Conservation (phyloP, 2,888 invertebrate species). For the Pyralis farinalis region DNA sequence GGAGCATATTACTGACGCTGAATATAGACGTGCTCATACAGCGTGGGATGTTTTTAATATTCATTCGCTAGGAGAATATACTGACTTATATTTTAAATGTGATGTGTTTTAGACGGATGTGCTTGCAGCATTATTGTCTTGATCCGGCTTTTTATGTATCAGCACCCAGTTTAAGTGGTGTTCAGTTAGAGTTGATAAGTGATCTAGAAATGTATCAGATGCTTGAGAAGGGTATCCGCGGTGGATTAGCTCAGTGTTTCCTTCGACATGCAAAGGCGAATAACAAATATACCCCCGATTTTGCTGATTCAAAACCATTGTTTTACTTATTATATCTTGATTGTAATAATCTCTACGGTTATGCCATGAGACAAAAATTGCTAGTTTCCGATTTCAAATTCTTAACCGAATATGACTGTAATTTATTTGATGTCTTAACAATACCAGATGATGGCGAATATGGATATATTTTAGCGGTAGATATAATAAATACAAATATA, state of each 20-base stretch:
- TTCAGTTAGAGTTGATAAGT: slow-evolving; percentile 1
- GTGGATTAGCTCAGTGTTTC: slow-evolving; percentile 4
- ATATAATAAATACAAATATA: slow-evolving; percentile 12
- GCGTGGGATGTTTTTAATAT: slow-evolving; percentile 14
- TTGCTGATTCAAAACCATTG: slow-evolving; percentile 5
- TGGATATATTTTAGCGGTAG: slow-evolving; percentile 15
- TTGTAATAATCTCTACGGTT: slow-evolving; percentile 34
- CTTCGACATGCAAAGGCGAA: slow-evolving; percentile 1
- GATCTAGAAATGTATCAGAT: slow-evolving; percentile 1
- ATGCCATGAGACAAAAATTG: slow-evolving; percentile 27
- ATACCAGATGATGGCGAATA: neutral
- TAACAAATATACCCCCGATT: slow-evolving; percentile 5
- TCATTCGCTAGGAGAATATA: slow-evolving; percentile 12
- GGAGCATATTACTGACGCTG: too few species aligned
- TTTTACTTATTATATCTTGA: slow-evolving; percentile 28
- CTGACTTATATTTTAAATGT: slow-evolving; percentile 14
- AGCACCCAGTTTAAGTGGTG: neutral
- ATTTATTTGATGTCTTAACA: slow-evolving; percentile 4
- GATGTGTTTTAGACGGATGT: slow-evolving; percentile 13
- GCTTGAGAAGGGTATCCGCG: slow-evolving; percentile 3
- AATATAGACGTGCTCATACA: slow-evolving; percentile 11
- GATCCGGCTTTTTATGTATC: slow-evolving; percentile 17
- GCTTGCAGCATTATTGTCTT: slow-evolving; percentile 11
- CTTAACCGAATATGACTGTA: slow-evolving; percentile 4
- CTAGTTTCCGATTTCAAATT: slow-evolving; percentile 23